phyloP scores from a whole-genome alignment of 2,797 vertebrate genomes.

The Peromyscus eremicus region DNA sequence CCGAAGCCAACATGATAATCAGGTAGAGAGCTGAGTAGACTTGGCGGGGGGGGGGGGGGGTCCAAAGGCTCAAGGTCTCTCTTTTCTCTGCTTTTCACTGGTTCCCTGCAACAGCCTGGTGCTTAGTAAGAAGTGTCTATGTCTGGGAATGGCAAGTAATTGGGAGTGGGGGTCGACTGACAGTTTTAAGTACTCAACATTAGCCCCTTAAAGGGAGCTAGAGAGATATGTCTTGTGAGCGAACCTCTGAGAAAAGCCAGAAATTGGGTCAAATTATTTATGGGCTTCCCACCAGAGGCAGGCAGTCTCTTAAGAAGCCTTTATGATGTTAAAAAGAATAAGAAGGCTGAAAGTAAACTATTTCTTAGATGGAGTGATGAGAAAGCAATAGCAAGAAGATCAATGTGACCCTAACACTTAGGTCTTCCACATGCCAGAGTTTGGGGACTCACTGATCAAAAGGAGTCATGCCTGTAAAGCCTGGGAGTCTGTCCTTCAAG shows the following conservation, averaged over 20 bases:
- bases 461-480: conserved; percentile 8
- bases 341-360: conserved; percentile 49
- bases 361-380: neutral
- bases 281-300: conserved; percentile 11
- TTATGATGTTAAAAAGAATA: neutral
- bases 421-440: neutral
- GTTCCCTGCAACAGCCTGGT: neutral
- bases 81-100: neutral
- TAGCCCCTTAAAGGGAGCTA: neutral
- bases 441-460: neutral
- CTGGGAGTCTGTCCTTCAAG: conserved; percentile 10
- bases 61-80: neutral
- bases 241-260: conserved; percentile 21
- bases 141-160: conserved; percentile 26
- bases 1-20: conserved; percentile 12
- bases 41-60: no score
- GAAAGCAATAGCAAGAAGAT: neutral
- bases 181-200: neutral
- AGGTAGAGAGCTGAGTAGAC: neutral
- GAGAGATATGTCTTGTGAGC: neutral
- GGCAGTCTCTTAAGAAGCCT: conserved; percentile 19
- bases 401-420: neutral
- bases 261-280: conserved; percentile 48
- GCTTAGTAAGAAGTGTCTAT: conserved; percentile 3
- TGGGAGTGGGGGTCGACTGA: neutral